Base-by-base conservation (phyloP, 2,797 vertebrate genomes). In the Hydrolagus colliei region DNA sequence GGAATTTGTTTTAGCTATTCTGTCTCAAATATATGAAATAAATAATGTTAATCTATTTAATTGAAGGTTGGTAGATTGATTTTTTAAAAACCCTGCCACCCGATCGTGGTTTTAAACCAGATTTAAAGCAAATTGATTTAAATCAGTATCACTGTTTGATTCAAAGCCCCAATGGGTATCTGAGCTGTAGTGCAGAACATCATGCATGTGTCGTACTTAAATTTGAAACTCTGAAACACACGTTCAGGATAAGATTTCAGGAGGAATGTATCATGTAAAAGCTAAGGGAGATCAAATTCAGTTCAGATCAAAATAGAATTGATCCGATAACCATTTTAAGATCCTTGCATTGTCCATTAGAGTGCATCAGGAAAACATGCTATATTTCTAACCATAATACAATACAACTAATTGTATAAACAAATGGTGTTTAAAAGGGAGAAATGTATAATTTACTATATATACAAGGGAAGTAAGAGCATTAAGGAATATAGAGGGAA, bases 281-380 rank as follows among this genome's bases (percentile, higher is more conserved):
- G 78, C 16, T 11, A 63, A 80, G 12, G 52, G 13, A 80, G 22
- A 9, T 77, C 14, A 76, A 76, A 11, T 59, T 76, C 20, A 59
- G n/a, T 62, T 79, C 22, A 79, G 77, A 79, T 63, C 59, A 80
- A 80, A 65, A 80, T 52, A 52, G 41, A 52, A 6, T 52, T 52
- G 41, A 52, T 52, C 41, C 41, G 41, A 52, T 52, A 52, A 52
- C 41, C 41, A 52, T 52, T 52, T 52, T 52, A 52, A 52, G 41
- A 52, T 52, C 2, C 41, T 52, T 52, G 41, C 41, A 52, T 52
- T 52, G 41, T 52, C 41, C 41, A 52, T 52, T 52, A 52, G 3
- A 52, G 1, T 52, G 41, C 6, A 52, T 52, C 41, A 52, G 41
- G 41, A 52, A 52, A 52, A 52, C 41, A 52, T 52, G 2, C 6